Evolutionary conservation across 2,797 vertebrate genomes (phyloP), one percentile per base, ranked within the genome.

Genomic region (Remorina albescens): DNA sequence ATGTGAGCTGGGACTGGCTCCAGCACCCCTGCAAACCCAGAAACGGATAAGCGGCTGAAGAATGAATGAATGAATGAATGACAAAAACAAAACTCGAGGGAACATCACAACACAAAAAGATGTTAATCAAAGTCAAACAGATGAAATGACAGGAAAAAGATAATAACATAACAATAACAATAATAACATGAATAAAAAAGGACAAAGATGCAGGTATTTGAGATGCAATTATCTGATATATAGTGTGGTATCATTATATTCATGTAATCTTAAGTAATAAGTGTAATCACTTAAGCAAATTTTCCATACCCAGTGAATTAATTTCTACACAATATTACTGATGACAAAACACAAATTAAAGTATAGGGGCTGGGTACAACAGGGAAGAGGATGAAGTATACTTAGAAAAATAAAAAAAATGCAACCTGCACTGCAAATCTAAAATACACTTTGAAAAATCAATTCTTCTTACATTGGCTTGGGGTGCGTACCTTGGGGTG

Each of bases 351-450:
- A 74, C 66, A 79, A 76, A 84, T 59, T 50, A 78, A 67, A 55
- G 13, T 51, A 54, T 62, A 19, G 32, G 34, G n/a, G 30, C n/a
- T 28, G 53, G 32, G 64, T 73, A 57, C 64, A 74, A 62, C 21
- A 50, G 42, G 63, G 72, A 68, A 65, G 28, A 23, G 66, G 59
- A 72, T 82, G 74, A 88, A 85, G 59, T 7, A 10, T 62, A 72
- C 60, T 44, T 46, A 25, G 19, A 5, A 25, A 7, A 5, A 16
- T 34, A 21, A 61, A 54, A 63, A 75, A 71, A 55, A 58, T 37
- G 13, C 57, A 76, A 83, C 49, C 65, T 74, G 67, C 72, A 86
- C 88, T 84, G 84, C 16, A 82, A 88, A 86, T 88, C 64, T 80
- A 61, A 89, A 87, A 78, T 60, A 80, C 68, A 76, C 71, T 84